Conservation (phyloP, 2,888 invertebrate species). For the Thumatha senex region DNA sequence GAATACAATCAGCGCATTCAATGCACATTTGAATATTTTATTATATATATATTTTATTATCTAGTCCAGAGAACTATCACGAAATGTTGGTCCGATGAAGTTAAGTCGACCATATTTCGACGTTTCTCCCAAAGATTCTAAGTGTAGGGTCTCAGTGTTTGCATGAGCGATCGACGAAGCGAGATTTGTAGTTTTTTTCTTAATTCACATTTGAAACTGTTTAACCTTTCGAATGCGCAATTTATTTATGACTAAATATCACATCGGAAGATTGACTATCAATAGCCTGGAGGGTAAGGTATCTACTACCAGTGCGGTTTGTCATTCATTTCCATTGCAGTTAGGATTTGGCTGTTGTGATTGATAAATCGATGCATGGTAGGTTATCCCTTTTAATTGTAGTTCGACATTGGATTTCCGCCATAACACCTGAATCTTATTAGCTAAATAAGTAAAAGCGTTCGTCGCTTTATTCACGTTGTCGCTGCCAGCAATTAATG, state of each 20-base stretch:
- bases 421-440: too few species aligned
- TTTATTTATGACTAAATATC: neutral
- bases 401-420: too few species aligned
- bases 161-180: neutral
- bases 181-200: neutral
- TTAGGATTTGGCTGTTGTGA: too few species aligned
- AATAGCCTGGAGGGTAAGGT: too few species aligned
- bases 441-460: neutral
- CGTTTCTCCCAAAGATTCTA: slow-evolving; percentile 25
- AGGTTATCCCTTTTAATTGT: too few species aligned
- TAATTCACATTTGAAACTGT: neutral
- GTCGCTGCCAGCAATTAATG: too few species aligned
- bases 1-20: slow-evolving; percentile 59
- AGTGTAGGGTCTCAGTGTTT: slow-evolving; percentile 5
- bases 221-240: neutral
- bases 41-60: slow-evolving; percentile 25
- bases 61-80: slow-evolving; percentile 61
- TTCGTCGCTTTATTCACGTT: too few species aligned
- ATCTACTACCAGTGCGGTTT: too few species aligned
- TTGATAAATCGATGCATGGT: too few species aligned
- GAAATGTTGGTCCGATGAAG: slow-evolving; percentile 70
- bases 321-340: too few species aligned
- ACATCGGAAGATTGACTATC: too few species aligned
- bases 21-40: slow-evolving; percentile 53
- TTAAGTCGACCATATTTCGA: slow-evolving; percentile 54